Conservation (phyloP, 2,113 vertebrate genomes). For the Chaenogobius annularis region DNA sequence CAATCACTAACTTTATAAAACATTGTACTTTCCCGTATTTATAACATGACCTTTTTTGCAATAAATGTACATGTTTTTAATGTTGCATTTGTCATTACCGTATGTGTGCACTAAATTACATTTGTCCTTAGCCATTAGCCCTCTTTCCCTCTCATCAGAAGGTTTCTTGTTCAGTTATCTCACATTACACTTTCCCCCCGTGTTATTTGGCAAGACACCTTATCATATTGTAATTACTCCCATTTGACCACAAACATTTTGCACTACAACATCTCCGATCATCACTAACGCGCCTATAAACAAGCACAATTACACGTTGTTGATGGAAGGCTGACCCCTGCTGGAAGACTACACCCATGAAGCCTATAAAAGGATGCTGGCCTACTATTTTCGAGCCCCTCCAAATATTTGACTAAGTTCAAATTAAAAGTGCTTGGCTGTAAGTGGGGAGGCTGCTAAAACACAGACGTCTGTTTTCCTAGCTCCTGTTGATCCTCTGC, state of each 20-base stretch:
- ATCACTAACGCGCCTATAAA: neutral
- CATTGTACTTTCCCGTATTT: neutral
- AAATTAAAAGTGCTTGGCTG: conserved; percentile 6
- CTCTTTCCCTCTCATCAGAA: no score
- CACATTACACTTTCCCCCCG: neutral
- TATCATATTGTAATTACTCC: no score
- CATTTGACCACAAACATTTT: neutral
- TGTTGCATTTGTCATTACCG: neutral
- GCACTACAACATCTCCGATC: neutral
- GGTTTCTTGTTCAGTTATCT: neutral
- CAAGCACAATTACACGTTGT: conserved; percentile 38
- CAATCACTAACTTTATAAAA: neutral
- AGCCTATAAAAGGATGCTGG: neutral
- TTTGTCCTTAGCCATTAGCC: no score
- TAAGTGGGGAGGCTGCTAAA: conserved; percentile 15
- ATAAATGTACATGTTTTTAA: conserved; percentile 2
- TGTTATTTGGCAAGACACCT: neutral
- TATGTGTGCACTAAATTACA: no score
- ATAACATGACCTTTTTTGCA: neutral
- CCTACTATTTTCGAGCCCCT: neutral
- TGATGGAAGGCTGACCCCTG: conserved; percentile 78
- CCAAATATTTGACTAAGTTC: conserved; percentile 15
- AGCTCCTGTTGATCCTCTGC: conserved; percentile 52
- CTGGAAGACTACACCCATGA: conserved; percentile 51
- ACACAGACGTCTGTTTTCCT: conserved; percentile 51